Evolutionary conservation across 2,113 vertebrate genomes (phyloP).

Genomic region (Pachycephala philippinensis): DNA sequence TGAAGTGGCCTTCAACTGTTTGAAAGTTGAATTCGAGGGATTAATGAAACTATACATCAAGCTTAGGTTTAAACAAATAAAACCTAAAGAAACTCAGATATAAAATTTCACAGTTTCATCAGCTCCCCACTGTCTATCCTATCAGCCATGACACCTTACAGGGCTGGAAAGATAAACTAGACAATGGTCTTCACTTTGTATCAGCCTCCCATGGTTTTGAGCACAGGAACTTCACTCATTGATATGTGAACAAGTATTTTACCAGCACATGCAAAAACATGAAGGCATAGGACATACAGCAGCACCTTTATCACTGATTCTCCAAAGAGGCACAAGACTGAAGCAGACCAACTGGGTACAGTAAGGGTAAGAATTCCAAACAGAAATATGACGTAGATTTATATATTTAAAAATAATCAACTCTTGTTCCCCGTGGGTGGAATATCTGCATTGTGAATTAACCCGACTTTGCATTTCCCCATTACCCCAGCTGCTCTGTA

Average conservation of each 20-base stretch:
- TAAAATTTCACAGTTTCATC: neutral
- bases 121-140: neutral
- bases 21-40: neutral
- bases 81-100: neutral
- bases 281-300: neutral
- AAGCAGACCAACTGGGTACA: neutral
- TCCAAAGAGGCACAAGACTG: neutral
- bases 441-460: conserved; percentile 36
- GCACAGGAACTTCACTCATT: neutral
- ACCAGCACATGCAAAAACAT: neutral
- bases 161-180: neutral
- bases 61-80: neutral
- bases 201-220: neutral
- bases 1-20: neutral
- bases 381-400: neutral
- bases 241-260: neutral
- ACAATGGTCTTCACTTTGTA: neutral
- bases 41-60: neutral
- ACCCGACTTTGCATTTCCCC: conserved; percentile 24
- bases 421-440: neutral
- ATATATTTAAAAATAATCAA: conserved; percentile 25
- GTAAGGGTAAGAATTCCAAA: neutral
- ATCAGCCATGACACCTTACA: neutral
- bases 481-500: neutral
- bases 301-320: neutral